Evolutionary conservation across 2,888 invertebrate genomes (phyloP).

Genomic region (Eucriotettix oculatus): DNA sequence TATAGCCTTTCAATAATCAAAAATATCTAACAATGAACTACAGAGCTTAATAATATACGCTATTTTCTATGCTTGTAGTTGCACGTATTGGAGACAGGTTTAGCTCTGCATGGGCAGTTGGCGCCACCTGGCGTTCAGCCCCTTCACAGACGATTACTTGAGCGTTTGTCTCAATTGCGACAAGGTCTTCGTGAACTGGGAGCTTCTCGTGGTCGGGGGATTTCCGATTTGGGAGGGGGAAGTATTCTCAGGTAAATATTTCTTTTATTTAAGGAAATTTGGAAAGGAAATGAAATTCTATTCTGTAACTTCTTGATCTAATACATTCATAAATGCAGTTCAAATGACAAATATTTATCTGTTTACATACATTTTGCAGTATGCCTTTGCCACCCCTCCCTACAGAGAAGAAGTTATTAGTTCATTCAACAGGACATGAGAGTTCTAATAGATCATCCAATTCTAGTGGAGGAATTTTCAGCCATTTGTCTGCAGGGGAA

Average conservation of each 20-base stretch:
- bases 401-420: conserved; percentile 35
- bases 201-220: neutral
- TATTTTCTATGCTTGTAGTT: conserved; percentile 18
- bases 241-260: conserved; percentile 14
- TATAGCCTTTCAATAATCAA: no score
- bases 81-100: conserved; percentile 55
- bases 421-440: conserved; percentile 14
- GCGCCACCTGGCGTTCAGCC: conserved; percentile 83
- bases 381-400: conserved; percentile 70
- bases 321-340: neutral
- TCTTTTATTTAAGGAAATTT: neutral
- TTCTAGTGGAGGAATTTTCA: conserved; percentile 31
- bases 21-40: no score
- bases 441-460: conserved; percentile 18
- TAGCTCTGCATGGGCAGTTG: conserved; percentile 67
- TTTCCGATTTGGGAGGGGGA: conserved; percentile 6
- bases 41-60: no score
- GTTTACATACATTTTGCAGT: conserved; percentile 26
- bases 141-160: conserved; percentile 72
- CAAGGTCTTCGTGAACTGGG: conserved; percentile 51
- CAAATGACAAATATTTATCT: neutral
- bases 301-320: no score
- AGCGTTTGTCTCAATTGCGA: conserved; percentile 70
- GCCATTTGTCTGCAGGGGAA: conserved; percentile 35
- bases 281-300: no score